phyloP scores from a whole-genome alignment of 2,888 invertebrate genomes.

The Agonopterix arenella region DNA sequence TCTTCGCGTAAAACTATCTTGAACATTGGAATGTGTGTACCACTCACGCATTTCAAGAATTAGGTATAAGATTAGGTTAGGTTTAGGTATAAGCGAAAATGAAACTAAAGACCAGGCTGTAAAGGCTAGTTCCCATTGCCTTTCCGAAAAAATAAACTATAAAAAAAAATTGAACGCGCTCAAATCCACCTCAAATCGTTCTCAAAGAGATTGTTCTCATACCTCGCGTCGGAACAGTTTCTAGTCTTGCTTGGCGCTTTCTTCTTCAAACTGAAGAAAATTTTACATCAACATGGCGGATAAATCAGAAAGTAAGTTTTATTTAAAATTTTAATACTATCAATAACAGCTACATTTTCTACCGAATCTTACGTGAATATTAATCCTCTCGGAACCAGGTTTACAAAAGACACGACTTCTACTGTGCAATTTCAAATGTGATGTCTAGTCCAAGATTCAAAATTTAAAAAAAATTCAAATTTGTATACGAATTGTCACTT shows the following conservation, averaged over 20 bases:
- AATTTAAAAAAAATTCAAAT: conserved; percentile 77
- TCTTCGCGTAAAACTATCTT: too few relatives aligned
- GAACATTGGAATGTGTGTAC: too few relatives aligned
- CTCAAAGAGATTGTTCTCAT: too few relatives aligned
- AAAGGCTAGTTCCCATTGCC: too few relatives aligned
- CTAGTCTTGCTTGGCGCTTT: conserved; percentile 62
- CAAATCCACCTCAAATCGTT: too few relatives aligned
- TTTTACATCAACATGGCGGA: conserved; percentile 86
- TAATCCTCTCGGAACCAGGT: background rate
- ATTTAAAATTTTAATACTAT: conserved; percentile 44
- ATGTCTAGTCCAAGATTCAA: conserved; percentile 56
- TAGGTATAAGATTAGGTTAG: too few relatives aligned
- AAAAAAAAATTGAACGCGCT: too few relatives aligned
- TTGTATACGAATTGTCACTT: conserved; percentile 54
- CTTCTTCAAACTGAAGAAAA: conserved; percentile 27
- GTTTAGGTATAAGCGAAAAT: too few relatives aligned
- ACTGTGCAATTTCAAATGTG: conserved; percentile 26
- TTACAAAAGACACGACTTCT: conserved; percentile 3
- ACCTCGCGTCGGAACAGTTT: conserved; percentile 15
- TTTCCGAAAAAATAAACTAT: too few relatives aligned
- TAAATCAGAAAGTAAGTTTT: conserved; percentile 86
- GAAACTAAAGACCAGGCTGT: too few relatives aligned
- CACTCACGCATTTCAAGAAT: too few relatives aligned
- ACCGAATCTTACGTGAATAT: background rate
- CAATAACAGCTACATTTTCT: background rate